These are phyloP conservation scores for Hypomecis punctinalis DNA, from an alignment of 2,888 invertebrate genomes.

Conservation along the genomic window DNA sequence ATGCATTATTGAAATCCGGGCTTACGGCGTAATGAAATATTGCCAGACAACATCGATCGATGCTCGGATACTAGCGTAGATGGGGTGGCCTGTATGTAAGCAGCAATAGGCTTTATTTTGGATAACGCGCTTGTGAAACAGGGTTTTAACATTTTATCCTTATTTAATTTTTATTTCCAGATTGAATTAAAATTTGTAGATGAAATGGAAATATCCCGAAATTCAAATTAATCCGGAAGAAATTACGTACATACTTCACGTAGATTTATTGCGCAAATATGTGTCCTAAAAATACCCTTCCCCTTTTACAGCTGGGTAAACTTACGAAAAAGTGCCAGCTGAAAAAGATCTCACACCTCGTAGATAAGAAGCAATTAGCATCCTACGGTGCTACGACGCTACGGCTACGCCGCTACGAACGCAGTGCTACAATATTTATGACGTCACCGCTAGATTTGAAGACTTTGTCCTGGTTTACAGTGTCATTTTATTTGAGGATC, in stretches of 20 bases:
- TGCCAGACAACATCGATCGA: conserved; percentile 36
- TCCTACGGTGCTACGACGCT: conserved; percentile 31
- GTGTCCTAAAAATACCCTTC: too few species aligned
- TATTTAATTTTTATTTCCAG: too few species aligned
- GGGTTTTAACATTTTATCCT: too few species aligned
- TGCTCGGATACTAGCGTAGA: conserved; percentile 4
- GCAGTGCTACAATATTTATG: conserved; percentile 50
- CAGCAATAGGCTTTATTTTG: too few species aligned
- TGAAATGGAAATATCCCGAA: too few species aligned
- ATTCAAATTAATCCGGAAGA: too few species aligned
- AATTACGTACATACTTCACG: too few species aligned
- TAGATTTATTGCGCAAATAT: too few species aligned
- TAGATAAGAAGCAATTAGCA: not conserved
- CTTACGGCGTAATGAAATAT: conserved; percentile 37
- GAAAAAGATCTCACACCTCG: not conserved
- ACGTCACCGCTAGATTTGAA: conserved; percentile 2
- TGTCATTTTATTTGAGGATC: too few species aligned
- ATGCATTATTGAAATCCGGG: conserved; percentile 31
- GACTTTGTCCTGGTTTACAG: not conserved
- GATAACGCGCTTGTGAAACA: too few species aligned
- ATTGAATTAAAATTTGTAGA: too few species aligned
- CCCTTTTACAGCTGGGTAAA: not conserved
- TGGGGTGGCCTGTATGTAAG: too few species aligned
- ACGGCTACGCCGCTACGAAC: conserved; percentile 33
- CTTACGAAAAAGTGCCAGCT: not conserved